Percentiles rank a stretch among this genome's conserved stretches.
phyloP scores from a whole-genome alignment of 1,140 invertebrate species.

The Teleogryllus occipitalis region DNA sequence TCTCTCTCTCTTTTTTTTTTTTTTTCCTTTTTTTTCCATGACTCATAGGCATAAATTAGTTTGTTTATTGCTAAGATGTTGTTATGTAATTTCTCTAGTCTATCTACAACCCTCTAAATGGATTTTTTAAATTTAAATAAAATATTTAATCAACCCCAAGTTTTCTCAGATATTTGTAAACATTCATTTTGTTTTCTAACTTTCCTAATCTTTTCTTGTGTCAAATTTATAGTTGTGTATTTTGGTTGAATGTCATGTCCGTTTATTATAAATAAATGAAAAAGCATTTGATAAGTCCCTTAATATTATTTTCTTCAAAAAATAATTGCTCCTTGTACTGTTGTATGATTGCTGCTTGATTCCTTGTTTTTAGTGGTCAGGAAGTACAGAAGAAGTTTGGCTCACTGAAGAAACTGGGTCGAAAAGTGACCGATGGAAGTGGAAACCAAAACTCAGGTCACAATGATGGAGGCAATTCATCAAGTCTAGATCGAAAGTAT shows the following conservation, averaged over 20 bases:
- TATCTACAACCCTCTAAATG: neutral
- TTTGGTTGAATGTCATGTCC: no score
- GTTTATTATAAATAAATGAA: neutral
- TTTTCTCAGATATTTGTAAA: no score
- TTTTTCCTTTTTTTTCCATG: neutral
- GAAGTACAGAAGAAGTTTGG: conserved; percentile 45
- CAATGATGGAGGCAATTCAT: conserved; percentile 31
- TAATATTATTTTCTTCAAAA: neutral
- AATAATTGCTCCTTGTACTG: neutral
- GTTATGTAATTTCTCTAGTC: neutral
- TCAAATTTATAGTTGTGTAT: no score
- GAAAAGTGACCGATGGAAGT: conserved; percentile 31
- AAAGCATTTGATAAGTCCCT: neutral
- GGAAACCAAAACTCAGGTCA: conserved; percentile 29
- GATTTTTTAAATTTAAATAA: no score
- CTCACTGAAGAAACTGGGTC: conserved; percentile 56
- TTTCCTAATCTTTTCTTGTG: no score
- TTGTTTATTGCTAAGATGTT: neutral
- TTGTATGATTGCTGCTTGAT: neutral
- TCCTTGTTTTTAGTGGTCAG: neutral
- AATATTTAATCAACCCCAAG: no score
- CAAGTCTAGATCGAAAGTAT: conserved; percentile 66
- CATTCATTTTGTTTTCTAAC: no score
- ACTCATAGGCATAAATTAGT: no score
- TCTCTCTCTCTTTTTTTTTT: neutral